These are phyloP conservation scores for Carcina quercana DNA, from an alignment of 2,888 invertebrate species.

Conservation along the genomic window DNA sequence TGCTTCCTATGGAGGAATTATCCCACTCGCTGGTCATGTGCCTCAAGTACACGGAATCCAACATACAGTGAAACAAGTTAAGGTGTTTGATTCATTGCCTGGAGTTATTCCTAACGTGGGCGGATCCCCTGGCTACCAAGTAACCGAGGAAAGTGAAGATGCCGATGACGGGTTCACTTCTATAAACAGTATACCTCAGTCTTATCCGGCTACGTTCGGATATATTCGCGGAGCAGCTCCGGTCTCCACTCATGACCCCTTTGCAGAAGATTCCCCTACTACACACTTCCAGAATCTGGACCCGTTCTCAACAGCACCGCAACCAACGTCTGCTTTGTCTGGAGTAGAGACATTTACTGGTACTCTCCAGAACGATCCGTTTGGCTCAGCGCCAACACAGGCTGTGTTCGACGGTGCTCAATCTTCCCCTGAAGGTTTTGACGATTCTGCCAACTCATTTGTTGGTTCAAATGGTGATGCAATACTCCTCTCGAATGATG, in stretches of 20 bases:
- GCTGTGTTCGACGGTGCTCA: slow-evolving; percentile 26
- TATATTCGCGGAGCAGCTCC: slow-evolving; percentile 41
- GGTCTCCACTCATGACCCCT: slow-evolving; percentile 33
- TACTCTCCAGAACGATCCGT: slow-evolving; percentile 29
- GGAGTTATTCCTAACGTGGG: slow-evolving; percentile 32
- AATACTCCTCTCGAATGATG: slow-evolving; percentile 24
- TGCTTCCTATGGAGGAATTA: slow-evolving; percentile 21
- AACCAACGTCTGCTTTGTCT: slow-evolving; percentile 32
- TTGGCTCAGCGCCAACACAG: slow-evolving; percentile 30
- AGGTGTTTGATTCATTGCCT: slow-evolving; percentile 56
- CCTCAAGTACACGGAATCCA: slow-evolving; percentile 37
- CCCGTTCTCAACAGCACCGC: slow-evolving; percentile 36
- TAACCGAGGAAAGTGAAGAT: slow-evolving; percentile 55
- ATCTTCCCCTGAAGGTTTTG: slow-evolving; percentile 34
- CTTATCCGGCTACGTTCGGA: slow-evolving; percentile 46
- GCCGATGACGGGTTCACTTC: slow-evolving; percentile 51
- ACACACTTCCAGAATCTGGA: slow-evolving; percentile 32
- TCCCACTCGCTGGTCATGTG: slow-evolving; percentile 30
- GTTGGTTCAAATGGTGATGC: slow-evolving; percentile 30
- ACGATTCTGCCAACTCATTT: slow-evolving; percentile 34
- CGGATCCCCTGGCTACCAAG: slow-evolving; percentile 46
- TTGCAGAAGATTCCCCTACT: slow-evolving; percentile 36
- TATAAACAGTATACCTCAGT: slow-evolving; percentile 43
- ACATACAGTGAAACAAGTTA: slow-evolving; percentile 60
- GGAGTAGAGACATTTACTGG: slow-evolving; percentile 37